These are phyloP conservation scores for Pantherophis vulpinus DNA, from an alignment of 2,797 vertebrate species.

Conservation along the genomic window DNA sequence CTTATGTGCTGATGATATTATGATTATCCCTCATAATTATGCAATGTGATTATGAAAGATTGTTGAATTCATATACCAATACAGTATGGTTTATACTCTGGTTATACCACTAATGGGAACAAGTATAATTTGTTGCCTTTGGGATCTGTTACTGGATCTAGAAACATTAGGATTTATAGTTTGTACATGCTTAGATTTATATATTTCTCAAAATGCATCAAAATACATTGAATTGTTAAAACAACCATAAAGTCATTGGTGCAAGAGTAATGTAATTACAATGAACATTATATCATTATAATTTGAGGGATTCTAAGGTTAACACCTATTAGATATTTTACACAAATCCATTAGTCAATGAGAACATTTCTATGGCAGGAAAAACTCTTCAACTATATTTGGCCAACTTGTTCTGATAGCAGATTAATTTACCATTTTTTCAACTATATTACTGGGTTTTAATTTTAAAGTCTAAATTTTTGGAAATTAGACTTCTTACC, in stretches of 20 bases:
- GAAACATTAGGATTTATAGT: background rate
- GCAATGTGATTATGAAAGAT: background rate
- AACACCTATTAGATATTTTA: background rate
- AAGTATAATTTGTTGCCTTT: background rate
- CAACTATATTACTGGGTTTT: background rate
- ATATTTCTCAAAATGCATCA: background rate
- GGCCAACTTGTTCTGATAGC: background rate
- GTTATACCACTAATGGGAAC: background rate
- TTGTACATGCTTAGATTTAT: background rate
- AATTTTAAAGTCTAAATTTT: background rate
- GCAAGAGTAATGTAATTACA: background rate
- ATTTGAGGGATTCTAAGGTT: background rate
- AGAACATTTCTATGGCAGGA: background rate
- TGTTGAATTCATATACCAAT: background rate
- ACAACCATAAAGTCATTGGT: background rate
- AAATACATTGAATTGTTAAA: background rate
- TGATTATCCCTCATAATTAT: background rate
- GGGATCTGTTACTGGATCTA: background rate
- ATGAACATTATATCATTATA: background rate
- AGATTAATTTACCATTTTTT: background rate
- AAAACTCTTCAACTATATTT: background rate
- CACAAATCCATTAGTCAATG: background rate
- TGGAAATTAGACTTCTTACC: no score
- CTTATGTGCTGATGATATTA: background rate
- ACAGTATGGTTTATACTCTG: background rate